Percentiles rank a stretch among this genome's conserved stretches.
Conservation (phyloP, 2,113 vertebrate species). For the Vombatus ursinus region DNA sequence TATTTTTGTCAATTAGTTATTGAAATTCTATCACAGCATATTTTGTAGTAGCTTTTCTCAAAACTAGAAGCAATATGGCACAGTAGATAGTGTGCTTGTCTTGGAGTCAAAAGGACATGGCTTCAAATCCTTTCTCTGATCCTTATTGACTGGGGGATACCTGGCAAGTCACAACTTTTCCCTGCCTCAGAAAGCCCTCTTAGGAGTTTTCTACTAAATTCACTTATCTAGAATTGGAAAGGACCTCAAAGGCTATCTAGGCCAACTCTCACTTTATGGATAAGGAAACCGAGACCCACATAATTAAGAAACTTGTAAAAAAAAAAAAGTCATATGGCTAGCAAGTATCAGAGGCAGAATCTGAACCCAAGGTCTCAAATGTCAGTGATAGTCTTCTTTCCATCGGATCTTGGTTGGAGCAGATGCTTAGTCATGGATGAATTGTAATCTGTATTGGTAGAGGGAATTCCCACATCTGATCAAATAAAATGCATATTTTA, state of each 20-base stretch:
- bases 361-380: not conserved
- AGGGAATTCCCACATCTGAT: not conserved
- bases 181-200: not conserved
- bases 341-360: not conserved
- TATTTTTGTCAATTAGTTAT: not conserved
- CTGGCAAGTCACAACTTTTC: not conserved
- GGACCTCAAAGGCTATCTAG: not conserved
- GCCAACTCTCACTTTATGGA: not conserved
- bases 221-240: not conserved
- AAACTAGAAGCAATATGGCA: not conserved
- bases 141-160: not conserved
- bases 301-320: not conserved
- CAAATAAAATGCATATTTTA: not conserved
- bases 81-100: not conserved
- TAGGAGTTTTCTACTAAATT: not conserved
- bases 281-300: not conserved
- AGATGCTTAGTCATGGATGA: not conserved
- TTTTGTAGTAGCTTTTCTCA: not conserved
- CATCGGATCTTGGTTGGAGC: too few relatives aligned
- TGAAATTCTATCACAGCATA: not conserved
- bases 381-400: not conserved
- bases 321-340: not conserved
- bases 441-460: not conserved
- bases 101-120: not conserved
- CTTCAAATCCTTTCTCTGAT: not conserved